phyloP scores from a whole-genome alignment of 2,888 invertebrate species.

The Antitype chi region DNA sequence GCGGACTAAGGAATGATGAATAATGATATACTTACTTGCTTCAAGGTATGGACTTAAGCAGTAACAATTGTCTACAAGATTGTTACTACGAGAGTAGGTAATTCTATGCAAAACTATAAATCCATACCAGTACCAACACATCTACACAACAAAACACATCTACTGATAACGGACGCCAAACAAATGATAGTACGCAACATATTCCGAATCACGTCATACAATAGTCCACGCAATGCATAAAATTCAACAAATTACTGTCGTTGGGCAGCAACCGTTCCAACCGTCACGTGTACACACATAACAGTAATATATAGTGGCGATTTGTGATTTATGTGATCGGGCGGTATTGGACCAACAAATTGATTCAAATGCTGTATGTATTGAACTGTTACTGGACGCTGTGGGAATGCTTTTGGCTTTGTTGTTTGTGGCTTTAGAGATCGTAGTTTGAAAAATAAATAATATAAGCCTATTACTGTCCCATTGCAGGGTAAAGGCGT shows the following conservation, averaged over 20 bases:
- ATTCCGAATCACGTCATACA: constrained; percentile 58
- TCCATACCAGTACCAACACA: neutral
- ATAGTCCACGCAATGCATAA: constrained; percentile 66
- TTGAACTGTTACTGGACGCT: constrained; percentile 45
- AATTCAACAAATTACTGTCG: constrained; percentile 67
- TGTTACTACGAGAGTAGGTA: too few species aligned
- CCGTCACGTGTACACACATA: constrained; percentile 61
- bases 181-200: constrained; percentile 34
- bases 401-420: constrained; percentile 13
- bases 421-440: constrained; percentile 15
- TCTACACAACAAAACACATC: constrained; percentile 4
- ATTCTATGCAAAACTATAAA: neutral
- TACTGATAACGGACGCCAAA: constrained; percentile 39
- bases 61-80: neutral
- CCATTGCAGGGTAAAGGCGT: too few species aligned
- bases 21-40: neutral
- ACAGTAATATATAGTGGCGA: constrained; percentile 80
- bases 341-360: constrained; percentile 80
- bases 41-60: too few species aligned
- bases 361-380: constrained; percentile 74
- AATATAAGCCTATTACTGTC: too few species aligned
- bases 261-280: constrained; percentile 49
- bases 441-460: too few species aligned
- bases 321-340: constrained; percentile 78
- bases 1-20: neutral